Evolutionary conservation across 1,140 invertebrate genomes (phyloP).

Genomic region (Hypsibius dujardini): DNA sequence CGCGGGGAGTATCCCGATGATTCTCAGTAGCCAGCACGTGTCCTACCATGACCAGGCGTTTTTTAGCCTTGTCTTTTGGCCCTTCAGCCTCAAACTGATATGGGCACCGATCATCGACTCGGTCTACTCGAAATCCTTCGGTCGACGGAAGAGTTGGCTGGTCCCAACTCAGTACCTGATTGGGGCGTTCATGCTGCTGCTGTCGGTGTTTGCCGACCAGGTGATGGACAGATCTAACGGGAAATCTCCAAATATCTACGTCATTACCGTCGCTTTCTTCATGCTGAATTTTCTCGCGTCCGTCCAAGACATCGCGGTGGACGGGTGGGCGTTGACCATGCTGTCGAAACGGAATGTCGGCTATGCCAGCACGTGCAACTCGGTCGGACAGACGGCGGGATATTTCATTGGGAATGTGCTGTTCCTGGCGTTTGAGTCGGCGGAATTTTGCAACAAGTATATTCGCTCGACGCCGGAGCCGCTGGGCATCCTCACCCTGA

Average conservation of each 20-base stretch:
- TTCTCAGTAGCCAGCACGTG: constrained; percentile 71
- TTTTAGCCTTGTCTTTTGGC: constrained; percentile 95
- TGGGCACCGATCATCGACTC: constrained; percentile 97
- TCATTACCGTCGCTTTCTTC: constrained; percentile 73
- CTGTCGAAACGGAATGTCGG: constrained; percentile 79
- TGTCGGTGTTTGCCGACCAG: constrained; percentile 52
- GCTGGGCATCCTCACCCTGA: constrained; percentile 61
- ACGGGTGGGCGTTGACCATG: constrained; percentile 99
- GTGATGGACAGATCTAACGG: constrained; percentile 47
- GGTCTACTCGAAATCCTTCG: constrained; percentile 59
- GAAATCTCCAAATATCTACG: constrained; percentile 51
- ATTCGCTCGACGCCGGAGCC: constrained; percentile 50
- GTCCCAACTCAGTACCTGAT: constrained; percentile 67
- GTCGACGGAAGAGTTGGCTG: constrained; percentile 89
- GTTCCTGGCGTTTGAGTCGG: constrained; percentile 89
- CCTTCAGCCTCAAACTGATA: constrained; percentile 85
- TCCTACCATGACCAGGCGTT: constrained; percentile 86
- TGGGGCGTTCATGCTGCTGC: constrained; percentile 56
- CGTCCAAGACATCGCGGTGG: constrained; percentile 97
- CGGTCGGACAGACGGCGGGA: constrained; percentile 90
- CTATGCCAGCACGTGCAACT: constrained; percentile 97
- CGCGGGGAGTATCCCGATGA: constrained; percentile 77
- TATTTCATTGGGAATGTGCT: constrained; percentile 93
- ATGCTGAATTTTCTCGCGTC: constrained; percentile 84
- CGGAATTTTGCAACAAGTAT: constrained; percentile 87